Evolutionary conservation across 1,140 invertebrate genomes (phyloP).

Genomic region (Lordiphosa collinella): DNA sequence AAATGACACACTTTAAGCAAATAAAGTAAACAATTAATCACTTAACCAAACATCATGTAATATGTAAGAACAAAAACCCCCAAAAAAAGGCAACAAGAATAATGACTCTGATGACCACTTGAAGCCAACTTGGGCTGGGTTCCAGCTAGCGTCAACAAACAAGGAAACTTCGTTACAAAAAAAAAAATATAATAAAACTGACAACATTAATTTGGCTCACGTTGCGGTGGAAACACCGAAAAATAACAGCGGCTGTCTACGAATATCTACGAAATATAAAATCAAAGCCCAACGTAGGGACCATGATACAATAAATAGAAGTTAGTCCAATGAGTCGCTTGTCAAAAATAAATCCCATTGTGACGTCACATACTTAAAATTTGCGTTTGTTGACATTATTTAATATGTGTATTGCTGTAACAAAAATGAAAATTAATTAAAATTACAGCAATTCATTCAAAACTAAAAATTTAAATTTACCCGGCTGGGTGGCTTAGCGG

Average conservation of each 20-base stretch:
- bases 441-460: too few species aligned
- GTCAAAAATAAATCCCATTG: too few species aligned
- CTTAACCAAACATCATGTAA: conserved; percentile 47
- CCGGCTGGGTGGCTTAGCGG: too few species aligned
- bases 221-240: conserved; percentile 24
- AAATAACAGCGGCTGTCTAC: neutral
- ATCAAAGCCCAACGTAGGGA: conserved; percentile 1
- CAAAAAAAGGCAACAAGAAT: conserved; percentile 22
- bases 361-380: too few species aligned
- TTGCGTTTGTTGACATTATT: too few species aligned
- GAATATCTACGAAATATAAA: conserved; percentile 6
- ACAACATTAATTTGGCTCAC: conserved; percentile 58
- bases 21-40: conserved; percentile 58
- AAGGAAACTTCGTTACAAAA: neutral
- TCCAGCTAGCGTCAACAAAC: neutral
- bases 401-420: too few species aligned
- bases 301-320: too few species aligned
- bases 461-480: too few species aligned
- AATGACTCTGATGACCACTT: conserved; percentile 45
- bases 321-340: too few species aligned
- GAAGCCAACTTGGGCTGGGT: conserved; percentile 22
- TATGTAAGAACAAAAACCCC: conserved; percentile 26
- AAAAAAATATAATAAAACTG: conserved; percentile 10
- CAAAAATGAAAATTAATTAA: too few species aligned
- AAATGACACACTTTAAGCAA: conserved; percentile 30